A percentile compares a stretch with the other conserved stretches of the same genome.
Conservation (phyloP, 2,888 invertebrate species). For the Ypsolopha sequella region DNA sequence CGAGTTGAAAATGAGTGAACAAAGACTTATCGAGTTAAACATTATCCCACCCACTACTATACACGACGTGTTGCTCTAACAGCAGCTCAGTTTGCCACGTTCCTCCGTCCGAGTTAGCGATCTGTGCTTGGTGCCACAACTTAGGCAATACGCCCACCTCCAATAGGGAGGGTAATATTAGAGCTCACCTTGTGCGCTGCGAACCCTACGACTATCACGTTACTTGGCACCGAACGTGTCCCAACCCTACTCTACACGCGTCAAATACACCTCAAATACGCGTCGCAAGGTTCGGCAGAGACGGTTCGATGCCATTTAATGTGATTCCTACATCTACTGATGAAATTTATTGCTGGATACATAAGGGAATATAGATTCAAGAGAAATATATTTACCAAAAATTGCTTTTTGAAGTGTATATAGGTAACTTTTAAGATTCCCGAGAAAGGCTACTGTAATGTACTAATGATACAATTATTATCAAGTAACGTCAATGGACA, state of each 20-base stretch:
- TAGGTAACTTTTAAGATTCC: slow-evolving; percentile 69
- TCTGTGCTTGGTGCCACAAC: slow-evolving; percentile 60
- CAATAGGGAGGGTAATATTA: slow-evolving; percentile 69
- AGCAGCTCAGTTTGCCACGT: not conserved
- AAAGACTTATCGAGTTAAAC: not conserved
- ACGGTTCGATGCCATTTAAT: slow-evolving; percentile 38
- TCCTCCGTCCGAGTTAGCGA: not conserved
- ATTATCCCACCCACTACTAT: not conserved
- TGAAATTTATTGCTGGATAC: slow-evolving; percentile 70
- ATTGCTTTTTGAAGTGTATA: slow-evolving; percentile 63
- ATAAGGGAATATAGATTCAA: slow-evolving; percentile 68
- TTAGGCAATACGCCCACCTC: slow-evolving; percentile 70
- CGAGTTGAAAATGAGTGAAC: not conserved
- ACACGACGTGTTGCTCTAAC: not conserved
- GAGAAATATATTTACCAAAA: slow-evolving; percentile 68
- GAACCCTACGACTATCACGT: slow-evolving; percentile 54
- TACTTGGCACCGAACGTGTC: slow-evolving; percentile 34
- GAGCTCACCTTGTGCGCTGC: slow-evolving; percentile 71
- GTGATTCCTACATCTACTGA: slow-evolving; percentile 63
- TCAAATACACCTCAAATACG: not conserved
- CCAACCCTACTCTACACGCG: not conserved
- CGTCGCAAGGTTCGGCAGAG: no score
- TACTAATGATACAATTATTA: slow-evolving; percentile 71
- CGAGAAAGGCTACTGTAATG: slow-evolving; percentile 70
- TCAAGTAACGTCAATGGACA: slow-evolving; percentile 69